Base-by-base conservation (phyloP, 2,113 vertebrate genomes). In the Gallinago media region DNA sequence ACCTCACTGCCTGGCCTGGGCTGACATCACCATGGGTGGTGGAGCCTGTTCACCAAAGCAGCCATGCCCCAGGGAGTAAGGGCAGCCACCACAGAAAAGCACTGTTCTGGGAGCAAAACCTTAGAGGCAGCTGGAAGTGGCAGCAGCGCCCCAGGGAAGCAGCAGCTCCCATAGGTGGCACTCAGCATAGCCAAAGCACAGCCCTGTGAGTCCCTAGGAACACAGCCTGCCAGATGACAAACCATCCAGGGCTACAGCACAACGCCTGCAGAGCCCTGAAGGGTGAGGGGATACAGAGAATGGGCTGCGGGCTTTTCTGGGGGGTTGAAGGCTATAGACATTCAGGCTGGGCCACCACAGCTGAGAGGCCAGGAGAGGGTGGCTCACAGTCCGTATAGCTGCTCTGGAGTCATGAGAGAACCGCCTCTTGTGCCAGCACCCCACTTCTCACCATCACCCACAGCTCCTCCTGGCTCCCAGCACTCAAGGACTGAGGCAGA, bases 91-190 rank as follows among this genome's bases (percentile, higher is more conserved):
- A 19, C 2, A 0, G 34, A 79, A 31, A 27, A 63, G 36, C 0
- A 0, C 19, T 25, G 32, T 5, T 52, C 20, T 0, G 0, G 40
- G 15, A 89, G n/a, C 25, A 42, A 36, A 18, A 1, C 5, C 22
- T 15, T 16, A 12, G 31, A 9, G 5, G 25, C 52, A 54, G 32
- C 31, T 66, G 23, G 5, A 31, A 29, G 52, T 0, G 12, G 19
- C n/a, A 77, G 59, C 46, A 89, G 40, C 40, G n/a, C 2, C 9
- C 12, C 26, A 5, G 9, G 3, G 31, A 47, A 52, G 54, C 1
- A 40, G 79, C 38, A 58, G 50, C 49, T 74, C 22, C 52, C 25
- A 0, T 0, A n/a, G 34, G 66, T 34, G 52, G 52, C 50, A 63
- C 19, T 52, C 25, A 32, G 62, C 42, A 8, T 7, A 67, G 67